phyloP scores from a whole-genome alignment of 1,140 invertebrate species.

The Agrypnia vestita region DNA sequence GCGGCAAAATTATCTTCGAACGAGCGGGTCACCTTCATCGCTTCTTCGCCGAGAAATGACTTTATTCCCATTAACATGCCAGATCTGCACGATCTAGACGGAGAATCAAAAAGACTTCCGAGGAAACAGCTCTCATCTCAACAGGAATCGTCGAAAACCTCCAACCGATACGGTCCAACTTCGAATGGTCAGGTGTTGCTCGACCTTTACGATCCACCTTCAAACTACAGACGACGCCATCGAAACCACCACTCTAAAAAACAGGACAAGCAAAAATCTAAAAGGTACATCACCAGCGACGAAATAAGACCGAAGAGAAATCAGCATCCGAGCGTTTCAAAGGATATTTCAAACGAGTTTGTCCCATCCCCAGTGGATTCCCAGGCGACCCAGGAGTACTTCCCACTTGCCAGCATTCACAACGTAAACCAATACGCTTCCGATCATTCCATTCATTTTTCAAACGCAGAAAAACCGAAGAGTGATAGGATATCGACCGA shows the following conservation, averaged over 20 bases:
- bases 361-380: too few relatives aligned
- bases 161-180: background rate
- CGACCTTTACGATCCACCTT: background rate
- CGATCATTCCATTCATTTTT: background rate
- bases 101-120: background rate
- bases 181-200: background rate
- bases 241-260: background rate
- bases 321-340: background rate
- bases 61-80: background rate
- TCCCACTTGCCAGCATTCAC: background rate
- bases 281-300: slow-evolving; percentile 8
- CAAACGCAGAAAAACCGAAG: background rate
- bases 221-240: background rate
- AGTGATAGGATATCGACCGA: background rate
- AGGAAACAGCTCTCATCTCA: background rate
- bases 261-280: background rate
- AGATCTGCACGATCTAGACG: background rate
- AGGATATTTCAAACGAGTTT: slow-evolving; percentile 14
- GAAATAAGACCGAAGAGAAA: slow-evolving; percentile 19
- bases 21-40: background rate
- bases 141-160: background rate
- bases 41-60: background rate
- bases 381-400: background rate
- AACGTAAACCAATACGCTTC: background rate
- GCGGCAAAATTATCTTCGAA: background rate